Base-by-base conservation (phyloP, 2,888 invertebrate genomes). In the Catotricha subobsoleta region DNA sequence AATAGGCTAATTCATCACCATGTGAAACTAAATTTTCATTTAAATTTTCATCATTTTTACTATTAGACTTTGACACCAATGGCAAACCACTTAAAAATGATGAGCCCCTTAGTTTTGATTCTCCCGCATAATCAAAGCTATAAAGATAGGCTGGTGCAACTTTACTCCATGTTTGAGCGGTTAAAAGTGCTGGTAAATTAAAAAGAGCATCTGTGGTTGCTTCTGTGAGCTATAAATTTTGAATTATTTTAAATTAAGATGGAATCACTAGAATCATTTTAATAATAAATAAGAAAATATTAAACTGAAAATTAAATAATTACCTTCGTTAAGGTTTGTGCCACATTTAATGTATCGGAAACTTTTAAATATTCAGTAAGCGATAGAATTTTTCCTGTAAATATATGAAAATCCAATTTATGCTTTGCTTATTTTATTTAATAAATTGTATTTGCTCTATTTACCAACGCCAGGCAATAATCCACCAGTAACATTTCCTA, bases 151-250 rank as follows among this genome's bases (percentile, higher is more conserved):
- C 70, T 0, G 74, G 69, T 1, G 73, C 70, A 1, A 66, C 62
- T 36, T 65, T 59, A 44, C 74, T 72, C 83, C 83, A 83, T n/a
- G 72, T 65, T 46, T 74, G 66, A 0, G 74, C 75, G 5, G 76
- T 77, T 38, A 80, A 60, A 53, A 76, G 78, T 1, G 80, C 80
- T 2, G 83, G 83, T 40, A 78, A 69, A 54, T 81, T 82, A 53
- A 81, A 83, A 15, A 83, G 55, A 1, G 79, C 79, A 54, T 83
- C 82, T 19, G 73, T 80, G 68, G 61, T 62, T 10, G 57, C 51
- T 39, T 61, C 58, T 2, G 57, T 52, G 4, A 62, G 42, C 55
- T n/a, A n/a, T n/a, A n/a, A n/a, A n/a, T n/a, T n/a, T n/a, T n/a
- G n/a, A n/a, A n/a, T n/a, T n/a, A n/a, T 55, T 29, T n/a, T 16